phyloP scores from a whole-genome alignment of 2,888 invertebrate genomes.

The Pammene fasciana region DNA sequence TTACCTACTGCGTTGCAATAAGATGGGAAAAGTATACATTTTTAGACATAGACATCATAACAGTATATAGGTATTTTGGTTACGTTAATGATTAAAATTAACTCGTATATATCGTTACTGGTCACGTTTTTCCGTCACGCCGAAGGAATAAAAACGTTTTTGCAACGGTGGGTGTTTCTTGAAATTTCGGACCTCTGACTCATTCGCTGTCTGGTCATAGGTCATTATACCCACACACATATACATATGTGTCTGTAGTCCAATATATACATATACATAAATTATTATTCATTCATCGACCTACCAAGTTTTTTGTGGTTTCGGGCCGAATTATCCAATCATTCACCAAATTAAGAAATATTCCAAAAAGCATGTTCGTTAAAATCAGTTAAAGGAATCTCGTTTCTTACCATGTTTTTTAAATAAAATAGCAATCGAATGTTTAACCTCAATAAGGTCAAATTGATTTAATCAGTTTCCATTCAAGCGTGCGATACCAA shows the following conservation, averaged over 20 bases:
- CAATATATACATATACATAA: slow-evolving; percentile 3
- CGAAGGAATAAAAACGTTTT: slow-evolving; percentile 27
- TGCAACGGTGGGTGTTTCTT: slow-evolving; percentile 27
- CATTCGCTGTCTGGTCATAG: slow-evolving; percentile 23
- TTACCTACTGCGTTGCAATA: not conserved
- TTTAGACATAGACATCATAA: not conserved
- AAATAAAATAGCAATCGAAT: slow-evolving; percentile 35
- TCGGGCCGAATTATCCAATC: slow-evolving; percentile 4
- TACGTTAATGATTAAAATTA: slow-evolving; percentile 17
- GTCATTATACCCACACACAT: not conserved
- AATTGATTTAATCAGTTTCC: slow-evolving; percentile 39
- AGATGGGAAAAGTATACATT: not conserved
- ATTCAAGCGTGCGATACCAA: slow-evolving; percentile 18
- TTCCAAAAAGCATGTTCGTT: slow-evolving; percentile 20
- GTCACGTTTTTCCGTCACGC: slow-evolving; percentile 27
- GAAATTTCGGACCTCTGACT: slow-evolving; percentile 38
- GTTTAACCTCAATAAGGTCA: slow-evolving; percentile 41
- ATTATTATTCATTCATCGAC: slow-evolving; percentile 1
- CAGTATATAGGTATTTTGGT: not conserved
- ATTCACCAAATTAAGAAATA: slow-evolving; percentile 14
- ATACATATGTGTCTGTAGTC: slow-evolving; percentile 5
- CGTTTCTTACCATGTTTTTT: slow-evolving; percentile 30
- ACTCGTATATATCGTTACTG: slow-evolving; percentile 8
- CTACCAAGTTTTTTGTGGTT: slow-evolving; percentile 12
- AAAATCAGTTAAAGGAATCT: slow-evolving; percentile 24